Conservation (phyloP, 2,113 vertebrate species). For the Rana temporaria region DNA sequence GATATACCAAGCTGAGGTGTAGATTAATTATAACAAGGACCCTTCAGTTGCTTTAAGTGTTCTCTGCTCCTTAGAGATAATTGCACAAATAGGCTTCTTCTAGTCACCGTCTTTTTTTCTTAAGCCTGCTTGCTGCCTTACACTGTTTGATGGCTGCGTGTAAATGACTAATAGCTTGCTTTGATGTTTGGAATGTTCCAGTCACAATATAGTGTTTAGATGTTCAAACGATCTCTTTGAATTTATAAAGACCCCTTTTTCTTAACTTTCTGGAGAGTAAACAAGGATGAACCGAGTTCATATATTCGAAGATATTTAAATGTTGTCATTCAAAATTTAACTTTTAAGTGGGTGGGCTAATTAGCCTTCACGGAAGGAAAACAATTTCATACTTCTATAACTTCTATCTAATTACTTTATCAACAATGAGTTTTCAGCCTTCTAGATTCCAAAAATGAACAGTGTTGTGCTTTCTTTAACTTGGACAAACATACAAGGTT, state of each 20-base stretch:
- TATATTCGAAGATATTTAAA: not conserved
- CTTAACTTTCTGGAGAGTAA: constrained; percentile 7
- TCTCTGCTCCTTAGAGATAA: constrained; percentile 61
- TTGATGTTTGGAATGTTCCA: constrained; percentile 64
- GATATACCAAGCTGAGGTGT: not conserved
- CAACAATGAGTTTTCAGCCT: not conserved
- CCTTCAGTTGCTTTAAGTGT: constrained; percentile 48
- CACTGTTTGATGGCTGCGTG: constrained; percentile 59
- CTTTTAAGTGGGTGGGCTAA: constrained; percentile 11
- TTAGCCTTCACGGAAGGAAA: constrained; percentile 9
- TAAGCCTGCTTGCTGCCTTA: constrained; percentile 43
- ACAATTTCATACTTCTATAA: not conserved
- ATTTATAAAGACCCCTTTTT: not conserved
- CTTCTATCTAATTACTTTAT: not conserved
- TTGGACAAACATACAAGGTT: too few relatives aligned
- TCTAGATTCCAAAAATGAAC: not conserved
- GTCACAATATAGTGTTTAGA: constrained; percentile 57
- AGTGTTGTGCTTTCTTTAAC: not conserved
- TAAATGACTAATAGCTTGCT: constrained; percentile 56
- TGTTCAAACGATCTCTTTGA: constrained; percentile 27
- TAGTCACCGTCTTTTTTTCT: constrained; percentile 47
- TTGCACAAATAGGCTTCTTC: constrained; percentile 53
- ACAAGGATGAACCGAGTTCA: not conserved
- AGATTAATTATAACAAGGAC: constrained; percentile 41
- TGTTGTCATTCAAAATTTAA: not conserved